These are phyloP conservation scores for Pipa parva DNA, from an alignment of 2,113 vertebrate genomes.

Conservation along the genomic window DNA sequence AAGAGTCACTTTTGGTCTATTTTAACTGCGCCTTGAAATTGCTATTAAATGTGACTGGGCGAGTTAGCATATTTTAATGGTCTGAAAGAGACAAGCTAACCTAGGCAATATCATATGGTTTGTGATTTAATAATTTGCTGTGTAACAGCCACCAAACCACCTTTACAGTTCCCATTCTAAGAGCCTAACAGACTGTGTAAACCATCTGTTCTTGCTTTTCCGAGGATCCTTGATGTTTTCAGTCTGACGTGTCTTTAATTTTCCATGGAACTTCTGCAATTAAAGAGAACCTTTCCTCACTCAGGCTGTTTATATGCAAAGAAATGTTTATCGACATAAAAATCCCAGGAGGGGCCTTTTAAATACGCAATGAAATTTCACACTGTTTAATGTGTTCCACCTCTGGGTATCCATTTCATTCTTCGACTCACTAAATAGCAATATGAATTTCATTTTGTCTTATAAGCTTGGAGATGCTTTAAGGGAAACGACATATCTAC, in stretches of 20 bases:
- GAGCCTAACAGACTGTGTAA: constrained; percentile 43
- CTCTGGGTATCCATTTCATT: constrained; percentile 51
- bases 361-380: constrained; percentile 56
- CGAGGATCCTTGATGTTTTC: constrained; percentile 33
- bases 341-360: constrained; percentile 51
- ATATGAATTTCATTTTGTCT: constrained; percentile 50
- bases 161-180: constrained; percentile 30
- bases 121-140: constrained; percentile 29
- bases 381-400: constrained; percentile 59
- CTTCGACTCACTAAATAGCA: constrained; percentile 55
- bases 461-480: constrained; percentile 40
- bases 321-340: constrained; percentile 47
- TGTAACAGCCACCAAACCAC: constrained; percentile 37
- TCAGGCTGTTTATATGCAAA: constrained; percentile 48
- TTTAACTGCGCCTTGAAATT: no score
- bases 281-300: constrained; percentile 50
- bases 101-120: constrained; percentile 14
- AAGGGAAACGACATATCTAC: constrained; percentile 19
- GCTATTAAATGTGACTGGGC: no score
- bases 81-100: constrained; percentile 19
- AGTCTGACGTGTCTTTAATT: constrained; percentile 42
- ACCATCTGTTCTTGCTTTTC: constrained; percentile 42
- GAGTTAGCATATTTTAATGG: constrained; percentile 3
- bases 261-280: constrained; percentile 49
- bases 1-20: no score